Evolutionary conservation across 2,113 vertebrate species (phyloP).

Genomic region (Cromileptes altivelis): DNA sequence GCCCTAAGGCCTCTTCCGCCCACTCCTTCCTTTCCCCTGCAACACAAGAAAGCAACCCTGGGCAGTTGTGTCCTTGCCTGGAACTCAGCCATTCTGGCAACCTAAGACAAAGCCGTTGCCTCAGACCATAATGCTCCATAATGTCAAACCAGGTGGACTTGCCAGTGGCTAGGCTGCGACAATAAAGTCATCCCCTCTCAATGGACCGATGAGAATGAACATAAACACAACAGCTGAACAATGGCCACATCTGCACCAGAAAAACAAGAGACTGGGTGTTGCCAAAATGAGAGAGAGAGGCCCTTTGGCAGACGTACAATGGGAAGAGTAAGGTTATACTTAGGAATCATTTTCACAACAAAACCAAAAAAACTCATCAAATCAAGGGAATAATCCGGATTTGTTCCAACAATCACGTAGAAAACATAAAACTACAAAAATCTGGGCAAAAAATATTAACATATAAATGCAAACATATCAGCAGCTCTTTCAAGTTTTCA

Average conservation of each 20-base stretch:
- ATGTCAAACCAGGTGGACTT: constrained; percentile 64
- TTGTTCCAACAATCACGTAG: not conserved
- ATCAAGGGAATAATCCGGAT: not conserved
- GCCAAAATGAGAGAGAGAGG: constrained; percentile 37
- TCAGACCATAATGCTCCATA: constrained; percentile 40
- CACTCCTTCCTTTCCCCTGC: constrained; percentile 23
- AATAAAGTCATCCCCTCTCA: constrained; percentile 60
- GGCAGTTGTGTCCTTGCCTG: constrained; percentile 40
- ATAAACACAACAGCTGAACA: constrained; percentile 52
- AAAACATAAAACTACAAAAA: not conserved
- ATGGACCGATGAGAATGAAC: constrained; percentile 30
- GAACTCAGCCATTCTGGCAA: constrained; percentile 28
- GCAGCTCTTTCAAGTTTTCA: not conserved
- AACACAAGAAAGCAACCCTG: constrained; percentile 9
- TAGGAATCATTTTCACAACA: not conserved
- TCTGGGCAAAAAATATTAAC: not conserved
- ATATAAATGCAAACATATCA: not conserved
- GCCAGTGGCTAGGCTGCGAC: constrained; percentile 40
- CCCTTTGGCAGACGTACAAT: constrained; percentile 30
- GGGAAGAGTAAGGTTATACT: constrained; percentile 20
- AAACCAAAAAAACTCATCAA: constrained; percentile 9
- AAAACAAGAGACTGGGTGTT: constrained; percentile 15
- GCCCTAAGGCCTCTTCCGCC: constrained; percentile 32
- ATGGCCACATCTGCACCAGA: constrained; percentile 60
- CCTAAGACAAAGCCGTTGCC: constrained; percentile 58